phyloP scores from a whole-genome alignment of 2,113 vertebrate species.

The Microcebus jonahi region DNA sequence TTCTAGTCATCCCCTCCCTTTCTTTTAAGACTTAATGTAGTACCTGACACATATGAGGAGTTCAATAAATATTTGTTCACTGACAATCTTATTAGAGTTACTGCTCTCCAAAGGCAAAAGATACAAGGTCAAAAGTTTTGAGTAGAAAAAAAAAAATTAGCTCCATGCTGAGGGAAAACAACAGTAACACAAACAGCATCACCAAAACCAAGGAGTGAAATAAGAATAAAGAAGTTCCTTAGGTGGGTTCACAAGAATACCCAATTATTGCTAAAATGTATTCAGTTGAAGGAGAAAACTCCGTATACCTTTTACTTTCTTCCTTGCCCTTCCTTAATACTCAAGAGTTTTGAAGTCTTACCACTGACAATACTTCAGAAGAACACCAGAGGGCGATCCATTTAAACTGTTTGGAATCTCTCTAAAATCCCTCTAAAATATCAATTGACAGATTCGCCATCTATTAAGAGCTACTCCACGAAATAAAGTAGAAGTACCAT shows the following conservation, averaged over 20 bases:
- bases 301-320: neutral
- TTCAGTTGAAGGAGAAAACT: neutral
- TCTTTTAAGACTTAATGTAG: neutral
- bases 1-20: neutral
- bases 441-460: neutral
- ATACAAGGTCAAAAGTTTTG: neutral
- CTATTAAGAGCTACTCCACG: slow-evolving; percentile 30
- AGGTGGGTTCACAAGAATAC: neutral
- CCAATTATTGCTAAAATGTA: neutral
- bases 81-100: neutral
- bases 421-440: neutral
- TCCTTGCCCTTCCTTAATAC: neutral
- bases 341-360: neutral
- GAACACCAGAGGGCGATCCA: slow-evolving; percentile 83
- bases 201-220: neutral
- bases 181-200: neutral
- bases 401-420: neutral
- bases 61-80: neutral
- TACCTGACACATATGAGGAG: neutral
- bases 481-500: slow-evolving; percentile 8
- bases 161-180: neutral
- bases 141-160: neutral
- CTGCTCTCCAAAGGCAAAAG: neutral
- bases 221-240: neutral
- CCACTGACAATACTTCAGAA: slow-evolving; percentile 56